phyloP scores from a whole-genome alignment of 2,797 vertebrate species.

The Microcaecilia unicolor region DNA sequence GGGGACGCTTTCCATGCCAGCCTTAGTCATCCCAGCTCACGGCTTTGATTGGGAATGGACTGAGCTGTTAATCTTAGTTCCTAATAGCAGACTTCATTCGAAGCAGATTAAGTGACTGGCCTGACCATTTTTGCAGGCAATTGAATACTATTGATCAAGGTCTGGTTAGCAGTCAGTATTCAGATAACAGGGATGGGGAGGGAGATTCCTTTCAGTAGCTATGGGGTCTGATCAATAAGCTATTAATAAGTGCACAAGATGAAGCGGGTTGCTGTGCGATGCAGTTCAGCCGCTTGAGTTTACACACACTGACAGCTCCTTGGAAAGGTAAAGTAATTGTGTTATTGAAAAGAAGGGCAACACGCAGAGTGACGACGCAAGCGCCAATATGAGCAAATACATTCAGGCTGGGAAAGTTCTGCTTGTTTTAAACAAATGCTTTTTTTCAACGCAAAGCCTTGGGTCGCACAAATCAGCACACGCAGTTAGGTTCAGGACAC shows the following conservation, averaged over 20 bases:
- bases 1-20: background rate
- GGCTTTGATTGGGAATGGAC: background rate
- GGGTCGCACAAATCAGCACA: no score
- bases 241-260: constrained; percentile 45
- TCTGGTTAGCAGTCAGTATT: background rate
- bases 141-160: constrained; percentile 25
- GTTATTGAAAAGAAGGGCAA: constrained; percentile 15
- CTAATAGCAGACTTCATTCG: background rate
- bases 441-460: no score
- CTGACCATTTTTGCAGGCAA: background rate
- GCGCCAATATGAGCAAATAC: background rate
- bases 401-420: no score
- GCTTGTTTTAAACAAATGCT: no score
- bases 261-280: constrained; percentile 32
- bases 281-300: constrained; percentile 40
- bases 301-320: constrained; percentile 32
- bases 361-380: background rate
- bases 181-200: background rate
- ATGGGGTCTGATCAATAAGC: constrained; percentile 44
- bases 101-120: constrained; percentile 26
- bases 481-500: no score
- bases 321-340: constrained; percentile 31
- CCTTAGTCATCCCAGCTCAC: background rate
- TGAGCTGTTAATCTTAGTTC: background rate
- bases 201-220: constrained; percentile 5